Percentiles rank a stretch among this genome's conserved stretches.
These are phyloP conservation scores for Scelioninae gen. 2 DNA, from an alignment of 2,888 invertebrate species.

Conservation along the genomic window DNA sequence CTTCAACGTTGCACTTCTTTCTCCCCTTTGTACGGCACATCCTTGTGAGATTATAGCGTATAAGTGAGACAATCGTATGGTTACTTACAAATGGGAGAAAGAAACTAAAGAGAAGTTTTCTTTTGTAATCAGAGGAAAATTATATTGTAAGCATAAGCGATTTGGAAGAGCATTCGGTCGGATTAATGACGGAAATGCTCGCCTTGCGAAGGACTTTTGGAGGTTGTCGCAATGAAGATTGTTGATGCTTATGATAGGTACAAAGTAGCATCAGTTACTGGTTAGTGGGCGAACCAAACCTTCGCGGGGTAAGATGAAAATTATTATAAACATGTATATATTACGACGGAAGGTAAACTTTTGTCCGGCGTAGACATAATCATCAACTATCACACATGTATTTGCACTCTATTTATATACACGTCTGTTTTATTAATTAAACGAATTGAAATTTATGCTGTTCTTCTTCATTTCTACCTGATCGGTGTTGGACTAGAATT, in stretches of 20 bases:
- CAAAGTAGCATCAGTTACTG: slow-evolving; percentile 9
- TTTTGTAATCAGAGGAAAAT: slow-evolving; percentile 38
- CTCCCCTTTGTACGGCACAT: slow-evolving; percentile 54
- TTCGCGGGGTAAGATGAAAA: slow-evolving; percentile 51
- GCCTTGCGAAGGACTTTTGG: slow-evolving; percentile 48
- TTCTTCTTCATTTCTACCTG: not conserved
- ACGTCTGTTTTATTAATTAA: slow-evolving; percentile 72
- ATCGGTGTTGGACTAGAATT: no score
- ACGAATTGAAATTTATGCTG: slow-evolving; percentile 61
- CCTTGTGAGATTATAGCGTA: slow-evolving; percentile 58
- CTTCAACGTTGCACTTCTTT: slow-evolving; percentile 43
- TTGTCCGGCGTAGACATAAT: slow-evolving; percentile 60
- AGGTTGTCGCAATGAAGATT: slow-evolving; percentile 11
- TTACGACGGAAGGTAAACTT: slow-evolving; percentile 57
- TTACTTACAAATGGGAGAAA: slow-evolving; percentile 55
- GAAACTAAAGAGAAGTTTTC: slow-evolving; percentile 26
- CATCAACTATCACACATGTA: slow-evolving; percentile 69
- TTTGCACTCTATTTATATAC: slow-evolving; percentile 74
- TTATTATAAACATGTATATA: slow-evolving; percentile 62
- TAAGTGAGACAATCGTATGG: slow-evolving; percentile 54
- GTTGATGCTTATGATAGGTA: slow-evolving; percentile 8
- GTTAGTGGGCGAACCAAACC: slow-evolving; percentile 47
- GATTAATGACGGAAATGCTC: slow-evolving; percentile 32
- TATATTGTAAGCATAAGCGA: slow-evolving; percentile 33
- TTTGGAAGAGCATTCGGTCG: slow-evolving; percentile 37